Evolutionary conservation across 23 tunicate genomes (phyloP).

Genomic region (Styela clava): DNA sequence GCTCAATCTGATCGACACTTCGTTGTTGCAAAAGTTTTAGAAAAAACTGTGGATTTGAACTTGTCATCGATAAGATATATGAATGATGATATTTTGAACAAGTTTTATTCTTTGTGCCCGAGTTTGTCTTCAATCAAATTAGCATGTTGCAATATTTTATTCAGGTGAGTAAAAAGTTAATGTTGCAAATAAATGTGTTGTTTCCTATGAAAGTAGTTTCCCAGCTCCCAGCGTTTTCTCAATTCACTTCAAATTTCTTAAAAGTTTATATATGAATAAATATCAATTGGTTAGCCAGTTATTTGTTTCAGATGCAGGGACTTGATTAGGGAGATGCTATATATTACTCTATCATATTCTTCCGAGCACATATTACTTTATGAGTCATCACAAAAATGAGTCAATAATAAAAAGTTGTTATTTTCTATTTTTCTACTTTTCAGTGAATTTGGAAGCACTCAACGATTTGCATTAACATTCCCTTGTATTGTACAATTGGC

Average conservation of each 20-base stretch:
- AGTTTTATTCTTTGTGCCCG: constrained; percentile 34
- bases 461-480: constrained; percentile 42
- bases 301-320: no score
- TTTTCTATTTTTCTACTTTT: no score
- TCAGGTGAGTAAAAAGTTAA: constrained; percentile 53
- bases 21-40: constrained; percentile 7
- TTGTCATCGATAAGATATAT: constrained; percentile 54
- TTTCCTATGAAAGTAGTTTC: not conserved
- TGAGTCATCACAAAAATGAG: no score
- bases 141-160: constrained; percentile 49
- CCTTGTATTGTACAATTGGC: constrained; percentile 40
- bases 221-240: no score
- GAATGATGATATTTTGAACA: constrained; percentile 42
- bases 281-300: no score
- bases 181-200: no score
- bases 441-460: constrained; percentile 55
- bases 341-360: no score
- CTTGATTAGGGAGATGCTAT: no score
- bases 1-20: not conserved
- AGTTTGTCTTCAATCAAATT: constrained; percentile 35
- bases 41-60: constrained; percentile 21
- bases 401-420: no score
- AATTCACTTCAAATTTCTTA: no score
- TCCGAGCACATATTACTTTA: no score
- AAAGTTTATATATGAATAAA: no score